Evolutionary conservation across 2,888 invertebrate genomes (phyloP).

Genomic region (Chrysodeixis includens): DNA sequence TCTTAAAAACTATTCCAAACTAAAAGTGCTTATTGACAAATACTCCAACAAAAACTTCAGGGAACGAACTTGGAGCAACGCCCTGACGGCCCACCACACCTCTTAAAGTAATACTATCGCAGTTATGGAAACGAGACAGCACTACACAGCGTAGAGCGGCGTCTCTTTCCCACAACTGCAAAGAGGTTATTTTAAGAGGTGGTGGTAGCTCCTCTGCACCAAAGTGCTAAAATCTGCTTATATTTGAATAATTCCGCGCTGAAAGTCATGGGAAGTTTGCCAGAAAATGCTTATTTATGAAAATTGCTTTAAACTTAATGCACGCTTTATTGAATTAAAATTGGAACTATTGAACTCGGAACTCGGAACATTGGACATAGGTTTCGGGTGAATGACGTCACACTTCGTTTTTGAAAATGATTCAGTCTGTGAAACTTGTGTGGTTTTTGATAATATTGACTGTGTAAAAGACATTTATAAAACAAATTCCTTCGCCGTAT

Average conservation of each 20-base stretch:
- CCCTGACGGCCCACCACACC: slow-evolving; percentile 6
- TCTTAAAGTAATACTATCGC: too few relatives aligned
- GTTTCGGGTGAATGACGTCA: slow-evolving; percentile 17
- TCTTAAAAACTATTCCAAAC: slow-evolving; percentile 13
- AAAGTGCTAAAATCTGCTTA: slow-evolving; percentile 61
- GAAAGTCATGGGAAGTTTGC: slow-evolving; percentile 56
- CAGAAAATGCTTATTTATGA: slow-evolving; percentile 62
- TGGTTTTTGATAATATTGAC: too few relatives aligned
- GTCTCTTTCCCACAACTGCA: too few relatives aligned
- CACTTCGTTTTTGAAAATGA: background rate
- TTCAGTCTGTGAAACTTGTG: too few relatives aligned
- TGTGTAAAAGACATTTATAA: too few relatives aligned
- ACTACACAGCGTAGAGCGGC: too few relatives aligned
- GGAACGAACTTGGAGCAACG: slow-evolving; percentile 34
- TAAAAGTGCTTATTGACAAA: slow-evolving; percentile 43
- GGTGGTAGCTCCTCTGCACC: slow-evolving; percentile 35
- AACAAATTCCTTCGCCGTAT: too few relatives aligned
- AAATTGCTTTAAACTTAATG: slow-evolving; percentile 56
- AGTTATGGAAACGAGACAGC: too few relatives aligned
- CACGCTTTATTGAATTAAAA: slow-evolving; percentile 52
- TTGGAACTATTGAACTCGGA: slow-evolving; percentile 37
- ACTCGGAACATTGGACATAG: too few relatives aligned
- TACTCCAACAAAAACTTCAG: slow-evolving; percentile 51
- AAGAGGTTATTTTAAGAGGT: too few relatives aligned
- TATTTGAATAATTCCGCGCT: slow-evolving; percentile 61